Percentiles rank a stretch among this genome's conserved stretches.
phyloP scores from a whole-genome alignment of 2,113 vertebrate genomes.

The Axis porcinus region DNA sequence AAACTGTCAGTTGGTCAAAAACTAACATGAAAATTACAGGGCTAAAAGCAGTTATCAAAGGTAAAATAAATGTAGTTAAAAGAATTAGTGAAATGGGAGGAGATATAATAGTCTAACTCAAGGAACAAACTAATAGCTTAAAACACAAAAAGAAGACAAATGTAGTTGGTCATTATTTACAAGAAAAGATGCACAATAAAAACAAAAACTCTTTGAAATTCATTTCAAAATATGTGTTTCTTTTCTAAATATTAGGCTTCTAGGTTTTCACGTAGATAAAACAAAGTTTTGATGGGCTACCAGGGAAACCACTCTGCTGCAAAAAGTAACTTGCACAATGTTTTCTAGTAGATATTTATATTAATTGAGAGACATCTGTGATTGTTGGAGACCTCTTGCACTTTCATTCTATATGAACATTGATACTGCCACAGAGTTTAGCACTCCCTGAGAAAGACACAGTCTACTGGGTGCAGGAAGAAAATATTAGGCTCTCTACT shows the following conservation, averaged over 20 bases:
- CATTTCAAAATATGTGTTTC: not conserved
- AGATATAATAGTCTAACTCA: not conserved
- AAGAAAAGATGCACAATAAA: not conserved
- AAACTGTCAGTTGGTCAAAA: conserved; percentile 28
- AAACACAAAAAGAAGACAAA: conserved; percentile 39
- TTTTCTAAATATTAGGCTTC: conserved; percentile 16
- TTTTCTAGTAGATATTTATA: not conserved
- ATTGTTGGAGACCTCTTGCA: not conserved
- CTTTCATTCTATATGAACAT: not conserved
- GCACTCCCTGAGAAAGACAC: not conserved
- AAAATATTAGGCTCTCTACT: not conserved
- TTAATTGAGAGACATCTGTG: not conserved
- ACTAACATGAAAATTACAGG: conserved; percentile 54
- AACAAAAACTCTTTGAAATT: not conserved
- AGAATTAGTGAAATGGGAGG: not conserved
- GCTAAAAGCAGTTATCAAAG: conserved; percentile 32
- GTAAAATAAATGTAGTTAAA: not conserved
- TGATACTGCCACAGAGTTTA: not conserved
- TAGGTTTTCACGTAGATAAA: not conserved
- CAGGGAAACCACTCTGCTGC: not conserved
- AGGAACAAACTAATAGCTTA: conserved; percentile 14
- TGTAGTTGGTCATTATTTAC: not conserved
- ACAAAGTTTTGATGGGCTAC: not conserved
- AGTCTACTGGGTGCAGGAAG: not conserved
- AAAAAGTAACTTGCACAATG: not conserved